Evolutionary conservation across 2,113 vertebrate species (phyloP).

Genomic region (Herpailurus yagouaroundi): DNA sequence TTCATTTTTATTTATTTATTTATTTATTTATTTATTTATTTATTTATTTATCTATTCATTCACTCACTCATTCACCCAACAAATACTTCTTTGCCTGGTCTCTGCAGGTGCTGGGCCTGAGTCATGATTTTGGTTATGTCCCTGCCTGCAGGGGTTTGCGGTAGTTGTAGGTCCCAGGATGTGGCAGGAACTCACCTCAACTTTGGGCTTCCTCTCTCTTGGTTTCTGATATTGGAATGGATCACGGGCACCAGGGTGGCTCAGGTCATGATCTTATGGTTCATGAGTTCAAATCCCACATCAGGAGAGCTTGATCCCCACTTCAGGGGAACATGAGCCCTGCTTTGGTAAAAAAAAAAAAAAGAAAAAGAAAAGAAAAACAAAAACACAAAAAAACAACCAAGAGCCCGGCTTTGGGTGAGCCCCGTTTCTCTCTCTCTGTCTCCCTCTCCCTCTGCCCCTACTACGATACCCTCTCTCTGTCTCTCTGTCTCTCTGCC

Average conservation of each 20-base stretch:
- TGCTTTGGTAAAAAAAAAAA: no score
- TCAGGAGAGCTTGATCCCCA: no score
- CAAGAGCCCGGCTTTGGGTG: no score
- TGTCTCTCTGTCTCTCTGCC: no score
- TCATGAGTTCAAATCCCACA: no score
- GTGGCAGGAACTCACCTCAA: neutral
- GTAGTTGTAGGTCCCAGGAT: neutral
- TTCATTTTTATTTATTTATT: conserved; percentile 54
- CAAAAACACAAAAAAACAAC: no score
- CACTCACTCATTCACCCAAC: neutral
- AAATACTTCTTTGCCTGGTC: neutral
- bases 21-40: neutral
- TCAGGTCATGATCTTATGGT: no score
- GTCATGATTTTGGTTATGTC: neutral
- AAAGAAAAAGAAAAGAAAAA: no score
- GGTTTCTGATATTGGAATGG: neutral
- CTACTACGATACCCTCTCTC: no score
- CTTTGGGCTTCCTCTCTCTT: neutral
- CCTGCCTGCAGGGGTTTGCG: neutral
- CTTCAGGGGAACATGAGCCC: no score
- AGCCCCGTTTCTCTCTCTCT: no score
- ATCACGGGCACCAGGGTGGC: neutral
- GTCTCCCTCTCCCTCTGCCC: no score
- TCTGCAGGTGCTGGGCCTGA: neutral
- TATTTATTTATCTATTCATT: conserved; percentile 13